These are phyloP conservation scores for Anticlea derivata DNA, from an alignment of 2,888 invertebrate genomes.

Conservation along the genomic window DNA sequence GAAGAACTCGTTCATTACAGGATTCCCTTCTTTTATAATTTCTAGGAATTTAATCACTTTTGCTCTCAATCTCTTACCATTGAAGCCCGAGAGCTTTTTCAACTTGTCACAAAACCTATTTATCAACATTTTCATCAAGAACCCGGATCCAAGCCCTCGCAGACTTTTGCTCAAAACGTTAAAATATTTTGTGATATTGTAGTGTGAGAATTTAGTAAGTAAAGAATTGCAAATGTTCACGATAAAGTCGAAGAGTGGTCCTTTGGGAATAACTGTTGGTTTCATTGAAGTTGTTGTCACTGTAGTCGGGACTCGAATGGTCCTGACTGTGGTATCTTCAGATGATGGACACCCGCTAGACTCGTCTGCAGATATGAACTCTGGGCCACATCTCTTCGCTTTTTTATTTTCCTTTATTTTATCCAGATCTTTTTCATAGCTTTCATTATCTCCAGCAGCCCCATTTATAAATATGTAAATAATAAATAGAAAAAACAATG, in stretches of 20 bases:
- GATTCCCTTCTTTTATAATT: conserved; percentile 44
- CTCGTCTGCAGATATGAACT: conserved; percentile 6
- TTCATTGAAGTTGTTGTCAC: conserved; percentile 28
- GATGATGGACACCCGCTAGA: conserved; percentile 15
- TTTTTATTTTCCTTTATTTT: not conserved
- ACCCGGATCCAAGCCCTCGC: conserved; percentile 42
- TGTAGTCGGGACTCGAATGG: conserved; percentile 13
- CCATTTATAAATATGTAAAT: not conserved
- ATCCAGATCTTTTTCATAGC: not conserved
- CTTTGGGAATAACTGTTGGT: conserved; percentile 39
- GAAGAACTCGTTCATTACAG: conserved; percentile 50
- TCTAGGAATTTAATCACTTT: conserved; percentile 47
- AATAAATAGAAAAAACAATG: conserved; percentile 1
- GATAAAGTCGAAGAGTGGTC: conserved; percentile 59
- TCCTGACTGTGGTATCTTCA: conserved; percentile 11
- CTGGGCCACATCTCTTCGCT: conserved; percentile 11
- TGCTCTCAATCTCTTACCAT: conserved; percentile 40
- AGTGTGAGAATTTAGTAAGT: conserved; percentile 42
- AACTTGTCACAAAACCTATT: conserved; percentile 46
- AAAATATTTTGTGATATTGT: conserved; percentile 49
- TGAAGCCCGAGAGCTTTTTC: conserved; percentile 43
- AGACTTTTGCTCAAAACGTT: conserved; percentile 48
- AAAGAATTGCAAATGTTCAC: conserved; percentile 54
- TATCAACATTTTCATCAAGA: conserved; percentile 46
- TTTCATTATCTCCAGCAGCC: not conserved